These are phyloP conservation scores for Syrmaticus mikado DNA, from an alignment of 2,113 vertebrate species.

Conservation along the genomic window DNA sequence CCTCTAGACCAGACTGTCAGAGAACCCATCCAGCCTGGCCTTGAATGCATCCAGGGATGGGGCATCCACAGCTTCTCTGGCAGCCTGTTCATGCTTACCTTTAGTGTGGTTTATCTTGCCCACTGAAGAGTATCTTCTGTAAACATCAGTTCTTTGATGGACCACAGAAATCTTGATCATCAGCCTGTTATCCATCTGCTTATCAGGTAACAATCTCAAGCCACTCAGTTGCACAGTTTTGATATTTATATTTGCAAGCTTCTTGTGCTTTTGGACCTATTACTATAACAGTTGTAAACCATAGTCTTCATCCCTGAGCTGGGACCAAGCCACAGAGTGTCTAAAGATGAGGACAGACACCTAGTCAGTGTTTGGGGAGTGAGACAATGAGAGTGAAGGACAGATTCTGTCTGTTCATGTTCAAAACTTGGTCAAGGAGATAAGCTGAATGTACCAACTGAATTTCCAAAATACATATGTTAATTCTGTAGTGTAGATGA, in stretches of 20 bases:
- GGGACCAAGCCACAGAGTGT: neutral
- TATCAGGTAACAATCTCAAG: neutral
- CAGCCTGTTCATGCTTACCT: neutral
- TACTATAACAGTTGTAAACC: neutral
- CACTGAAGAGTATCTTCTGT: neutral
- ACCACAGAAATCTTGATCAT: neutral
- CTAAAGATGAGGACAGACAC: neutral
- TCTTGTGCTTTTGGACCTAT: neutral
- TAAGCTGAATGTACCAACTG: neutral
- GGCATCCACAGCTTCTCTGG: too few species aligned
- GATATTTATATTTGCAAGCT: neutral
- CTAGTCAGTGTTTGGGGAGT: neutral
- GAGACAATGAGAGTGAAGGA: neutral
- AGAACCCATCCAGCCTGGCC: too few species aligned
- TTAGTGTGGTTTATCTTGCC: too few species aligned
- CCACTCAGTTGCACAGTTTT: neutral
- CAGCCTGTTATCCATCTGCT: neutral
- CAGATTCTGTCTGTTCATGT: neutral
- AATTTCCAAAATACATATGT: neutral
- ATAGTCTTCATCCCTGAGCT: neutral
- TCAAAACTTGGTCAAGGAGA: neutral
- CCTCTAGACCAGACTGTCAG: too few species aligned
- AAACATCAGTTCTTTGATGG: constrained; percentile 6
- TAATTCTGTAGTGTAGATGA: neutral
- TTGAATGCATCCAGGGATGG: too few species aligned